Evolutionary conservation across 2,888 invertebrate species (phyloP), one percentile per base, ranked within the genome.

Genomic region (Plagodis dolabraria): DNA sequence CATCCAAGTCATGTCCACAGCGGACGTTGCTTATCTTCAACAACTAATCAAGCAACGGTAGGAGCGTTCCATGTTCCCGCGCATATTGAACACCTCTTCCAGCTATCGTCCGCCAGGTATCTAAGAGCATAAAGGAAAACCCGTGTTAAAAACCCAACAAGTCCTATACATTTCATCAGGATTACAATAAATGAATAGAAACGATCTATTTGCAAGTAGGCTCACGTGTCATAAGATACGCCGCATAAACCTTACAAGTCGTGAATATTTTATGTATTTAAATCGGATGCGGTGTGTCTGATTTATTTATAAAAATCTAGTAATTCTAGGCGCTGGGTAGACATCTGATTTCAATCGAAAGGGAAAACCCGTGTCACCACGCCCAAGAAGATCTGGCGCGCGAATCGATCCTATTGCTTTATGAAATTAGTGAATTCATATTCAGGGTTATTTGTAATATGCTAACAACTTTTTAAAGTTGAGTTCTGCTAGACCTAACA

Each of bases 101-200:
- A 12, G 5, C 7, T 36, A 52, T 47, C 50, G 22, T 22, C 47
- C 54, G 34, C 44, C 22, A 48, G 43, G 55, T 38, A 53, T 57
- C 42, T 56, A 33, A 33, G 52, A 54, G 8, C 48, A 38, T 60
- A 46, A 50, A 65, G 68, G 70, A 68, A 70, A 70, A 67, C 59
- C 64, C 53, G 55, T 47, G 46, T 45, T 38, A 60, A 54, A 63
- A 61, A 40, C 55, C 50, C 53, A 53, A 57, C 42, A 47, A 55
- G 61, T 64, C 67, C 66, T 65, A 55, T 67, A 68, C 68, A 57
- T 63, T 44, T 67, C 62, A 69, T 70, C 64, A 57, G 66, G 65
- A 80, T 81, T 79, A 74, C 70, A 81, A 80, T 82, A 80, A 70
- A 77, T 79, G 76, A 81, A 79, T 82, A 81, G 68, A 71, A 79